Evolutionary conservation across 2,888 invertebrate species (phyloP), one percentile per base, ranked within the genome.

Genomic region (Spilosoma lubricipeda): DNA sequence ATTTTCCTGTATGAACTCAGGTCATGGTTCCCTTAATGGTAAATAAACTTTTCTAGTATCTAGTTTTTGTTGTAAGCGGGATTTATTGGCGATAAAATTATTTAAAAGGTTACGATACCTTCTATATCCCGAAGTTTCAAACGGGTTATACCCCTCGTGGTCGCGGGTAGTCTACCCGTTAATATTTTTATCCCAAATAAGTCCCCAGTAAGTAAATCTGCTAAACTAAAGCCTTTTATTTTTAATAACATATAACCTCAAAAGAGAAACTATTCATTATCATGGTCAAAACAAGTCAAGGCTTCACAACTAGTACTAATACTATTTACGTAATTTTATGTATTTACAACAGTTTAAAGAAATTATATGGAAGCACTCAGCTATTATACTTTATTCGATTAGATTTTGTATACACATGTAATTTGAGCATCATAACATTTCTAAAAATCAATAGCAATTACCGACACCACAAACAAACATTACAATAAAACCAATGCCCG

Each of bases 381-480:
- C 64, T 18, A 20, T 74, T 18, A 36, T 23, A 15, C 59, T 69
- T 73, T 56, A 30, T 48, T 42, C 8, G 59, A 76, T 74, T 13
- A 33, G 2, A 68, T 18, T 74, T 74, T 77, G 67, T 73, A 72
- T 59, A 78, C 78, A 77, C 68, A 13, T 68, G 73, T 48, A 68
- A 45, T 67, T 71, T 13, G 56, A 23, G 45, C 23, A 45, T 45
- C 52, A 65, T 72, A 59, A 70, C 63, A 77, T 80, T 72, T 70
- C 4, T 27, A 52, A 39, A 68, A 82, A 85, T 79, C 76, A 65
- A 85, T 80, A 81, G 67, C 65, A 79, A 83, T 80, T 79, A 84
- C 67, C 42, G 18, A 75, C 30, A 75, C 15, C 72, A 13, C 83
- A 81, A 81, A 85, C 81, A 79, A 81, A 83, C 80, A 81, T 85